Percentiles rank a stretch among this genome's conserved stretches.
Conservation (phyloP, 2,888 invertebrate species). For the Eucera pruinosa region DNA sequence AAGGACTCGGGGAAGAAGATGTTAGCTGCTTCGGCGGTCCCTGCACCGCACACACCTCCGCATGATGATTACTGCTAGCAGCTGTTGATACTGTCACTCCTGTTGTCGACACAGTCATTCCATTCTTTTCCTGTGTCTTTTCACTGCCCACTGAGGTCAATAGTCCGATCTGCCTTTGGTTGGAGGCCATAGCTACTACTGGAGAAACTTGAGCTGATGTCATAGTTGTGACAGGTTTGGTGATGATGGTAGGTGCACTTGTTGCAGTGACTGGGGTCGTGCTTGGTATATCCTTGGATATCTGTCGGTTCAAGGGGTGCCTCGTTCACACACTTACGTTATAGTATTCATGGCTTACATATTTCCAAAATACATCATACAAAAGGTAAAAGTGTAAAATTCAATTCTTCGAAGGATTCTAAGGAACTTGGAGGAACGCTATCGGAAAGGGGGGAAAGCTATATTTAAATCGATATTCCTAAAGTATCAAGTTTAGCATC, state of each 20-base stretch:
- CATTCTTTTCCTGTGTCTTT: constrained; percentile 79
- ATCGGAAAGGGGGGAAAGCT: constrained; percentile 39
- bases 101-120: constrained; percentile 75
- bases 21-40: constrained; percentile 84
- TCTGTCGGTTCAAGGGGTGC: constrained; percentile 85
- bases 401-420: constrained; percentile 52
- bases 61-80: constrained; percentile 80
- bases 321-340: constrained; percentile 80
- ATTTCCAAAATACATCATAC: constrained; percentile 67
- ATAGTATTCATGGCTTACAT: constrained; percentile 67
- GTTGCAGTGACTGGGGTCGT: constrained; percentile 84
- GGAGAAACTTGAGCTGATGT: constrained; percentile 79
- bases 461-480: constrained; percentile 57
- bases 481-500: constrained; percentile 53
- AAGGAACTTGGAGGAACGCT: constrained; percentile 53
- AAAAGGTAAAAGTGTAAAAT: constrained; percentile 51
- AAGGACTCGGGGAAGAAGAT: constrained; percentile 82
- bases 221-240: constrained; percentile 80
- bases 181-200: constrained; percentile 79
- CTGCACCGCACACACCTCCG: constrained; percentile 85
- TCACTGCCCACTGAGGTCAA: constrained; percentile 77
- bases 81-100: constrained; percentile 80
- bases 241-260: constrained; percentile 83
- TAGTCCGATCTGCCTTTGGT: constrained; percentile 80
- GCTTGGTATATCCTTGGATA: constrained; percentile 86